These are phyloP conservation scores for Sebastes fasciatus DNA, from an alignment of 2,113 vertebrate species.

Conservation along the genomic window DNA sequence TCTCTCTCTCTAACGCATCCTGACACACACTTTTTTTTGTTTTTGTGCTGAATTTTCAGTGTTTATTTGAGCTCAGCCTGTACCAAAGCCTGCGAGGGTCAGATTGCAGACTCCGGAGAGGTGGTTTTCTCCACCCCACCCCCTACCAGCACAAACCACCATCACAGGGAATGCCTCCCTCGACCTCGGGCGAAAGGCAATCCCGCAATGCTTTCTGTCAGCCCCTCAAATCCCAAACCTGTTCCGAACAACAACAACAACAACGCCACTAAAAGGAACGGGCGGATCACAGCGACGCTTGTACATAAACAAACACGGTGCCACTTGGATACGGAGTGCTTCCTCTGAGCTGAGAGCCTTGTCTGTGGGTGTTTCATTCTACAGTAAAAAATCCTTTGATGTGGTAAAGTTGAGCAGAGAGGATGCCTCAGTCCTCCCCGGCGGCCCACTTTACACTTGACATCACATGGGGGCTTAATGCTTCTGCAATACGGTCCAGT, in stretches of 20 bases:
- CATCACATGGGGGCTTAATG: slow-evolving; percentile 70
- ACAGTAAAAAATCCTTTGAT: slow-evolving; percentile 51
- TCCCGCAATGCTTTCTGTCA: slow-evolving; percentile 54
- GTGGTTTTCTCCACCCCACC: slow-evolving; percentile 26
- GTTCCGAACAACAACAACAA: slow-evolving; percentile 42
- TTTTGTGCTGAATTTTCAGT: slow-evolving; percentile 62
- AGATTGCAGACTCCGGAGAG: slow-evolving; percentile 60
- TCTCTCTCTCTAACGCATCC: slow-evolving; percentile 58
- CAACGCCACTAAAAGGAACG: slow-evolving; percentile 28
- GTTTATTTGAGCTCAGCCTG: slow-evolving; percentile 52
- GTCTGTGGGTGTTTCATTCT: slow-evolving; percentile 40
- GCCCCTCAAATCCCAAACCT: slow-evolving; percentile 59
- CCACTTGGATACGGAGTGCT: slow-evolving; percentile 10
- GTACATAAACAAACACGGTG: slow-evolving; percentile 48
- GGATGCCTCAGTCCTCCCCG: slow-evolving; percentile 53
- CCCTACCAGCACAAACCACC: slow-evolving; percentile 19
- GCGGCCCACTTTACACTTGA: slow-evolving; percentile 70
- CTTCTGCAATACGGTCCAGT: slow-evolving; percentile 51
- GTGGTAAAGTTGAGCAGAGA: slow-evolving; percentile 34
- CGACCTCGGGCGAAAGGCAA: slow-evolving; percentile 60
- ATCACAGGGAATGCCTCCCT: slow-evolving; percentile 53
- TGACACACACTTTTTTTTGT: slow-evolving; percentile 62
- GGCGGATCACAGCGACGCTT: slow-evolving; percentile 36
- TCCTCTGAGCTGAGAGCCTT: slow-evolving; percentile 32
- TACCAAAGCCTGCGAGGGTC: slow-evolving; percentile 38